Evolutionary conservation across 2,113 vertebrate genomes (phyloP).

Genomic region (Ginglymostoma cirratum): DNA sequence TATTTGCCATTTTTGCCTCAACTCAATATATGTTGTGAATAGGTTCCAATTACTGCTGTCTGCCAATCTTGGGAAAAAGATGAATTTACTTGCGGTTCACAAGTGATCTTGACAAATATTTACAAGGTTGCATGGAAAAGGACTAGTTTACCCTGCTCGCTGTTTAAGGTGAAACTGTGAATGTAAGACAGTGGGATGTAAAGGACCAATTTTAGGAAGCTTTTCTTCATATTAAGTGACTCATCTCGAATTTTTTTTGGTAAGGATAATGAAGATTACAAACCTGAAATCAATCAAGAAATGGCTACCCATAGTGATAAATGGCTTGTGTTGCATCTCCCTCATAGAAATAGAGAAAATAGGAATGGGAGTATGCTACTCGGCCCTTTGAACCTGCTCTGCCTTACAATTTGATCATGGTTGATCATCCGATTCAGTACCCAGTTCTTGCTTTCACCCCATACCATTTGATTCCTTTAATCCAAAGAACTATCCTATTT

Average conservation of each 20-base stretch:
- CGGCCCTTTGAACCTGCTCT: too few species aligned
- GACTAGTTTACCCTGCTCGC: not conserved
- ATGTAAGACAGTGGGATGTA: not conserved
- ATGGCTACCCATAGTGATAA: not conserved
- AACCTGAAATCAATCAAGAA: not conserved
- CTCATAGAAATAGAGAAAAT: not conserved
- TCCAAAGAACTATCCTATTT: too few species aligned
- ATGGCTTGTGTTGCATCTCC: not conserved
- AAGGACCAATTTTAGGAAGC: not conserved
- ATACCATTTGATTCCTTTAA: too few species aligned
- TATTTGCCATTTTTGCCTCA: not conserved
- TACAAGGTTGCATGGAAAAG: not conserved
- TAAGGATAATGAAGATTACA: not conserved
- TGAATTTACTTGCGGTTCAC: not conserved
- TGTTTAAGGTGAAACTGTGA: not conserved
- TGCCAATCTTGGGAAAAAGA: not conserved
- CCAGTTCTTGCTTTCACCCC: too few species aligned
- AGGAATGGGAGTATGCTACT: too few species aligned
- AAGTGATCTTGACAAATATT: not conserved
- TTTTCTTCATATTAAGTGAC: not conserved
- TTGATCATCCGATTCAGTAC: too few species aligned
- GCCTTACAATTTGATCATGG: too few species aligned
- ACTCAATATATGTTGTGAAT: not conserved
- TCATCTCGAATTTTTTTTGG: not conserved
- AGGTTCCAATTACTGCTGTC: not conserved